Base-by-base conservation (phyloP, 2,797 vertebrate genomes). In the Calcarius lapponicus region DNA sequence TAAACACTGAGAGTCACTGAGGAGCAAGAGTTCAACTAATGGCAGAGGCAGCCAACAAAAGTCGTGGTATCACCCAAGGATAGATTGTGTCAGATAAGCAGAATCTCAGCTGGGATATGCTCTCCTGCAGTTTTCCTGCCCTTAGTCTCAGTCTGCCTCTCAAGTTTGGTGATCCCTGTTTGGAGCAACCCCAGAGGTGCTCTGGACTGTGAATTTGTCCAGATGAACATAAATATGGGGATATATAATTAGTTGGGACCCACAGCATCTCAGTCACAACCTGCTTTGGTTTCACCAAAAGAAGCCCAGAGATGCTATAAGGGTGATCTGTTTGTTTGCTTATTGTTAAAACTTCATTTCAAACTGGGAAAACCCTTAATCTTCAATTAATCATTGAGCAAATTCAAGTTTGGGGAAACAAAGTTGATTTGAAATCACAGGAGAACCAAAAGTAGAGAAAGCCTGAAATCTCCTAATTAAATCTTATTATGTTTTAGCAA, bases 1-100 rank as follows among this genome's bases (percentile, higher is more conserved):
- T 92, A 91, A 97, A 96, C 53, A 64, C 80, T 42, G 88, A 67
- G 80, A 92, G 75, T 93, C 93, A 82, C 88, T 83, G 45, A 1
- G 4, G 50, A 95, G 81, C 75, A 36, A 7, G 54, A 78, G 93
- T 93, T 96, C 74, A 89, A 40, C 0, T 1, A 79, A 48, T 88
- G 89, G 80, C 69, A 93, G 74, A 47, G 24, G 2, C 86, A 92
- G 58, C 74, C 80, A 94, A 42, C 6, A 1, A 9, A 94, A 95
- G 73, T 86, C 90, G 88, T 5, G 16, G 4, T n/a, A n/a, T 80
- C 67, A 74, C 93, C 92, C 32, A 50, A 65, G 50, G 66, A 88
- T 84, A 56, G 80, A 83, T 72, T 0, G 1, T 75, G 58, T 88
- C 79, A 78, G 86, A 71, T 47, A 90, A 64, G 47, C 12, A 13